Evolutionary conservation across 2,888 invertebrate genomes (phyloP).

Genomic region (Pasiphila rectangulata): DNA sequence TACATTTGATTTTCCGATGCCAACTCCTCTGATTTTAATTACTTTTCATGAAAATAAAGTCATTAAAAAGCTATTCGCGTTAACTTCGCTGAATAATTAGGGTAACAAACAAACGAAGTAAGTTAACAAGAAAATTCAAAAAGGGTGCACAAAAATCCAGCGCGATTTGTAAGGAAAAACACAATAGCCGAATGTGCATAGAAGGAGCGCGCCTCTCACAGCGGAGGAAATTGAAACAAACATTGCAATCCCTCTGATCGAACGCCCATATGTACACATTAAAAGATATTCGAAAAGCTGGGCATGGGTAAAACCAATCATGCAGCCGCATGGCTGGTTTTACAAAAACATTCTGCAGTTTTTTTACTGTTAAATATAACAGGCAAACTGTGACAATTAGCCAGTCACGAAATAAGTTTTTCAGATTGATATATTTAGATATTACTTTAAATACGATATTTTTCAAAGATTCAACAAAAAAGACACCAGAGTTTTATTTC

Average conservation of each 20-base stretch:
- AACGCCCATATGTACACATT: constrained; percentile 45
- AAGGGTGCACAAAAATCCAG: constrained; percentile 11
- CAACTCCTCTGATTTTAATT: not conserved
- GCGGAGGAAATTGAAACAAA: constrained; percentile 75
- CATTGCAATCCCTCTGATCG: constrained; percentile 62
- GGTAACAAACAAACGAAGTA: constrained; percentile 14
- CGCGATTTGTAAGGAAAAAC: constrained; percentile 27
- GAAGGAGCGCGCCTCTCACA: constrained; percentile 50
- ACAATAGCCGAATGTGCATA: constrained; percentile 36
- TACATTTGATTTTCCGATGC: constrained; percentile 1
- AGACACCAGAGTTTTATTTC: too few species aligned
- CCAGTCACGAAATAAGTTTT: too few species aligned
- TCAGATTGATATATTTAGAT: too few species aligned
- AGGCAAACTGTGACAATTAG: too few species aligned
- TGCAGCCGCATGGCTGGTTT: too few species aligned
- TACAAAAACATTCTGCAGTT: not conserved
- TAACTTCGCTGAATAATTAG: constrained; percentile 13
- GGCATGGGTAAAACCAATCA: constrained; percentile 8
- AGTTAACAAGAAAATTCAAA: constrained; percentile 22
- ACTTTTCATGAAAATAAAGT: not conserved
- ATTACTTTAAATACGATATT: too few species aligned
- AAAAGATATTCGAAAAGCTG: constrained; percentile 35
- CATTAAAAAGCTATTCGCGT: constrained; percentile 8
- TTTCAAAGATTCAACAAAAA: too few species aligned
- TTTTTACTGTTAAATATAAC: too few species aligned